Conservation (phyloP, 2,888 invertebrate species). For the Eueremaeus valkanovi region DNA sequence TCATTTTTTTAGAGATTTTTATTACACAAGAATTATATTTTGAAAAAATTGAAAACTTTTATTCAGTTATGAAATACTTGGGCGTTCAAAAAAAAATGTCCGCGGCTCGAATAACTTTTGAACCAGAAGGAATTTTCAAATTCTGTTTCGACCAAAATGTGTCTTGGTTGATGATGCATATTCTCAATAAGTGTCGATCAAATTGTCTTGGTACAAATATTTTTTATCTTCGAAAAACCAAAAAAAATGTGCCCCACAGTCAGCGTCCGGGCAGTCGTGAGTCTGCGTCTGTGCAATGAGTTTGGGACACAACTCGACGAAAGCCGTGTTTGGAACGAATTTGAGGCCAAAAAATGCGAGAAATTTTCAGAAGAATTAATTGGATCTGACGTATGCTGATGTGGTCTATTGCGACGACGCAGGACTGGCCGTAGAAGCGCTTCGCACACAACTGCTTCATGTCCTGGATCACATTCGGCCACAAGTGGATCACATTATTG, state of each 20-base stretch:
- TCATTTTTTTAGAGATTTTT: too few relatives aligned
- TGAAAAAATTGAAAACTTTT: too few relatives aligned
- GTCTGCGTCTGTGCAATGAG: slow-evolving; percentile 16
- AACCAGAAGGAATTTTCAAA: too few relatives aligned
- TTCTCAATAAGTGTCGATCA: too few relatives aligned
- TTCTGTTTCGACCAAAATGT: too few relatives aligned
- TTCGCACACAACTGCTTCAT: slow-evolving; percentile 88
- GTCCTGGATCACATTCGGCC: slow-evolving; percentile 98
- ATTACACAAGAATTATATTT: too few relatives aligned
- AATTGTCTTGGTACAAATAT: too few relatives aligned
- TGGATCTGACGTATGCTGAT: slow-evolving; percentile 88
- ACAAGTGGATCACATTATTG: slow-evolving; percentile 95
- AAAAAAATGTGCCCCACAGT: background rate
- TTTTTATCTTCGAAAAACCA: too few relatives aligned
- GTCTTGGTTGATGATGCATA: too few relatives aligned
- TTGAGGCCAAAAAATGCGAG: slow-evolving; percentile 92
- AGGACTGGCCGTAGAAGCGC: slow-evolving; percentile 98
- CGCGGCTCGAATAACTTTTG: too few relatives aligned
- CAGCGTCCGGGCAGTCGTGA: background rate
- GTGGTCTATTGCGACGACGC: slow-evolving; percentile 93
- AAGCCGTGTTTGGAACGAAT: slow-evolving; percentile 86
- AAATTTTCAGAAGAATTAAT: slow-evolving; percentile 90
- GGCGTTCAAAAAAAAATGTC: too few relatives aligned
- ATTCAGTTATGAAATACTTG: too few relatives aligned
- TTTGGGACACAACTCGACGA: slow-evolving; percentile 60